Percentiles rank a stretch among this genome's conserved stretches.
Conservation (phyloP, 2,888 invertebrate species). For the Choreutis nemorana region DNA sequence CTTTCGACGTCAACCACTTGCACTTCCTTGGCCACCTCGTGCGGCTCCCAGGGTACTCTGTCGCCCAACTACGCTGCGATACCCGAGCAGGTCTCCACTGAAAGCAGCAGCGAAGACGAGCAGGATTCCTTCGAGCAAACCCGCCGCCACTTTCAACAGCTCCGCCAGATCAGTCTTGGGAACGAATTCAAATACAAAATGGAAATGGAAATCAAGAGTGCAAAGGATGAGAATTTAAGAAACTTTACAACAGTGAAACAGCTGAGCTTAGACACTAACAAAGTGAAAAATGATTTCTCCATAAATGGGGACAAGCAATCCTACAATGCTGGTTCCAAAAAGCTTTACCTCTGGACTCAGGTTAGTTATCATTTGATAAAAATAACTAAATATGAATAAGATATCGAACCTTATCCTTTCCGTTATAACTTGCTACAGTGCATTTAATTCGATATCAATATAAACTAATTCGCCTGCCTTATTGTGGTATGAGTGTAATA, state of each 20-base stretch:
- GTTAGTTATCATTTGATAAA: constrained; percentile 21
- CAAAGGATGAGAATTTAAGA: constrained; percentile 67
- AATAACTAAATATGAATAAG: constrained; percentile 1
- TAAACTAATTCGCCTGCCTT: not conserved
- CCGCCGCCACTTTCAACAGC: constrained; percentile 68
- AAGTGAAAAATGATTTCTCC: constrained; percentile 57
- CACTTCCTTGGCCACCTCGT: constrained; percentile 66
- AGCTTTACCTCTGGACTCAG: constrained; percentile 53
- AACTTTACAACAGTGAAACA: constrained; percentile 69
- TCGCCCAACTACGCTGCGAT: constrained; percentile 51
- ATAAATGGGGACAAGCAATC: constrained; percentile 48
- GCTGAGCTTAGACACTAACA: constrained; percentile 65
- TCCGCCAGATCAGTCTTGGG: constrained; percentile 69
- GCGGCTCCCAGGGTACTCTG: constrained; percentile 53
- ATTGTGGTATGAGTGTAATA: constrained; percentile 1
- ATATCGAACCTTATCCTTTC: not conserved
- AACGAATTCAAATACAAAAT: constrained; percentile 69
- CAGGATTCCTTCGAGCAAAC: constrained; percentile 64
- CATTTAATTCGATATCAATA: not conserved
- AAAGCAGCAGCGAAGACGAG: constrained; percentile 60
- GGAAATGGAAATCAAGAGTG: constrained; percentile 71
- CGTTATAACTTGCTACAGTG: not conserved
- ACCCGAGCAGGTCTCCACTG: constrained; percentile 46
- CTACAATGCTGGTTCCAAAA: constrained; percentile 64
- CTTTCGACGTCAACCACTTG: constrained; percentile 69